Evolutionary conservation across 2,888 invertebrate species (phyloP).

Genomic region (Gandaritis pyraliata): DNA sequence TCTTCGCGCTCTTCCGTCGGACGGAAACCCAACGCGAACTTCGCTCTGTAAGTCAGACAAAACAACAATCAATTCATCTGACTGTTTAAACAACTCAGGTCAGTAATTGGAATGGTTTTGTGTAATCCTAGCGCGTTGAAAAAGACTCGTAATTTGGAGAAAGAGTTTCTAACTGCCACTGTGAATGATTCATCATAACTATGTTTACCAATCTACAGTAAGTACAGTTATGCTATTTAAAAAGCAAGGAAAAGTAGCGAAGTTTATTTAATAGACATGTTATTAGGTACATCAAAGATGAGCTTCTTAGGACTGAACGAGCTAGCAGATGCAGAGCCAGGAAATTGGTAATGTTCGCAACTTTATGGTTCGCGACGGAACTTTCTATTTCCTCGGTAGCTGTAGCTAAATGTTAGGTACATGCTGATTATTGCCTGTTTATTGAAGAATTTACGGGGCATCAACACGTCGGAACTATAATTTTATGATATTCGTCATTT

Average conservation of each 20-base stretch:
- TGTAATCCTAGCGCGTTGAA: neutral
- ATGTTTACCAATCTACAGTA: no score
- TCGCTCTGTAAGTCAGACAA: constrained; percentile 81
- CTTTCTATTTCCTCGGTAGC: constrained; percentile 26
- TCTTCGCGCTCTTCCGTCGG: constrained; percentile 85
- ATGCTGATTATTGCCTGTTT: neutral
- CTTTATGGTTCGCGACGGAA: constrained; percentile 28
- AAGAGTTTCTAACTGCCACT: neutral
- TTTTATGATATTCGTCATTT: neutral
- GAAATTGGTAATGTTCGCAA: constrained; percentile 33
- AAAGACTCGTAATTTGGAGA: neutral
- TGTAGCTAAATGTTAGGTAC: constrained; percentile 10
- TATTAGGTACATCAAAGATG: constrained; percentile 25
- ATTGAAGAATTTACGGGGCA: constrained; percentile 1
- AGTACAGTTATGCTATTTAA: neutral
- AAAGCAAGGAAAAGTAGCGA: constrained; percentile 5
- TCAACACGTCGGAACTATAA: neutral
- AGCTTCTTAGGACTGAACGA: constrained; percentile 18
- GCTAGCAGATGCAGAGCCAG: constrained; percentile 17
- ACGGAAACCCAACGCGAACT: constrained; percentile 89
- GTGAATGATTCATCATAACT: no score
- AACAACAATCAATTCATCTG: neutral
- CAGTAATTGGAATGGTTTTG: no score
- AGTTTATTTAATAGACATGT: constrained; percentile 9
- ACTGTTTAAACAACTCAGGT: no score